Evolutionary conservation across 2,888 invertebrate genomes (phyloP), one percentile per base, ranked within the genome.

Genomic region (Platycnemis pennipes): DNA sequence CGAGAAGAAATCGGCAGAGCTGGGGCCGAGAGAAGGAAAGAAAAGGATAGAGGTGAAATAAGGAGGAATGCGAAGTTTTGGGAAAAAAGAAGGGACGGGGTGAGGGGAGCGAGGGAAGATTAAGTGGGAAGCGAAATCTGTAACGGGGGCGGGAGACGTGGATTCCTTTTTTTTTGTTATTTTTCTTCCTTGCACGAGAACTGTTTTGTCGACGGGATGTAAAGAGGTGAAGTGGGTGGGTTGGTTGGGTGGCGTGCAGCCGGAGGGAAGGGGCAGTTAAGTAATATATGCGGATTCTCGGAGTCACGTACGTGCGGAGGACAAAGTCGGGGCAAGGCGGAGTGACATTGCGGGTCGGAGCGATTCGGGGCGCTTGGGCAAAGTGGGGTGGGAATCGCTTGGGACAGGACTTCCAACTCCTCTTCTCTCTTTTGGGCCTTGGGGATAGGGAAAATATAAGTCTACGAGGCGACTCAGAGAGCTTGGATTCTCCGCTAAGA

Each of bases 241-340:
- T 1, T 16, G 37, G 86, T n/a, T n/a, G 49, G n/a, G 49, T n/a
- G 88, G 88, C 26, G 49, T 44, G 49, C 19, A 26, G 11, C 4
- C n/a, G 16, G 49, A 88, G 49, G 49, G 31, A 31, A 7, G 69
- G 69, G 56, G 56, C 22, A 89, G 42, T 42, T 63, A 63, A 89
- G 56, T 63, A 89, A 89, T 89, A 42, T 63, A 89, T 89, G 89
- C 89, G 89, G 42, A 56, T 56, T 89, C 56, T 56, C 8, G 49
- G 89, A 42, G 89, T 89, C 89, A 89, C 89, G 56, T 63, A 26
- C 42, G 26, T 22, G n/a, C n/a, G 89, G 63, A 56, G 37, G 63
- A 63, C 53, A 42, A 37, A 56, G n/a, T 11, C 26, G 91, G 42
- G 63, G 42, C 1, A 5, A 26, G 63, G 8, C 4, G 8, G 37